Conservation (phyloP, 2,113 vertebrate species). For the Corythornis madagascariensis region DNA sequence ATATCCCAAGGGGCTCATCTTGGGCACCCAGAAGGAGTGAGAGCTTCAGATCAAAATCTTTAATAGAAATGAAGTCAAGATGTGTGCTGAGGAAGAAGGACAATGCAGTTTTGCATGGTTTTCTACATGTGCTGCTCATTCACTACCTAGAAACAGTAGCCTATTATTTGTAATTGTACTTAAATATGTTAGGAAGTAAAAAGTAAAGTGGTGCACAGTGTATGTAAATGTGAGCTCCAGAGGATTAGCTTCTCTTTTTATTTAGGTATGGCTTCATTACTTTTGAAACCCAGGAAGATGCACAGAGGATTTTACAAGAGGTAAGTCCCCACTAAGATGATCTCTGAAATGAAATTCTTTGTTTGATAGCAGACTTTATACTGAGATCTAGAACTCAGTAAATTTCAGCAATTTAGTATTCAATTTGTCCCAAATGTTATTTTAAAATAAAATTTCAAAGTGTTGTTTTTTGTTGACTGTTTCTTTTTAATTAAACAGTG, state of each 20-base stretch:
- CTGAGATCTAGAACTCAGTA: too few relatives aligned
- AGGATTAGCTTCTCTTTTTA: constrained; percentile 13
- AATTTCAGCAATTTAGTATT: too few relatives aligned
- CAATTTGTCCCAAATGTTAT: too few relatives aligned
- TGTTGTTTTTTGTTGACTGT: neutral
- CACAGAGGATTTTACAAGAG: constrained; percentile 84
- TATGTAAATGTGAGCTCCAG: neutral
- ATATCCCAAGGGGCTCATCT: neutral
- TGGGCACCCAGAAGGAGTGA: neutral
- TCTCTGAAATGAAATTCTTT: neutral
- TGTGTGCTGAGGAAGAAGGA: neutral
- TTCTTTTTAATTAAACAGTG: neutral
- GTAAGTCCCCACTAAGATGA: constrained; percentile 57
- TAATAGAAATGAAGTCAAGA: neutral
- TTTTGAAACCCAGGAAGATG: constrained; percentile 88
- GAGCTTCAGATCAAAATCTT: neutral
- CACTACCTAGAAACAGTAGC: neutral
- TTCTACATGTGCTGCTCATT: neutral
- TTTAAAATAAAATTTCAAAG: neutral
- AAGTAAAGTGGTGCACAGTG: neutral
- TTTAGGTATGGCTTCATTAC: constrained; percentile 90
- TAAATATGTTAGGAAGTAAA: neutral
- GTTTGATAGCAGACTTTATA: neutral
- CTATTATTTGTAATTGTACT: neutral
- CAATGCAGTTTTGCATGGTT: neutral